Evolutionary conservation across 2,113 vertebrate species (phyloP), one percentile per base, ranked within the genome.

Genomic region (Etheostoma spectabile): DNA sequence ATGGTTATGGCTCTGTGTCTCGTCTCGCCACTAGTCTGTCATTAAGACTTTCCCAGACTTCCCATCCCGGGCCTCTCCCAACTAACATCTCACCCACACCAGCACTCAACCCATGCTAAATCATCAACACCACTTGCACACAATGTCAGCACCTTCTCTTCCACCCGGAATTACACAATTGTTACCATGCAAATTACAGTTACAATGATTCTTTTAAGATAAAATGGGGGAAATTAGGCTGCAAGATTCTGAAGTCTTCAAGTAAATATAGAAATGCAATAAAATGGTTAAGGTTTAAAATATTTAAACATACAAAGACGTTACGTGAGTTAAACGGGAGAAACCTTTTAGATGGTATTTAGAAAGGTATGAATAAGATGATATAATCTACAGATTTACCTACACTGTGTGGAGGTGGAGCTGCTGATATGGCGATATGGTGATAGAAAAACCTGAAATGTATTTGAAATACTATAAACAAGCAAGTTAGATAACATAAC

Each of bases 41-140:
- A 91, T 93, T 92, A 93, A 85, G 86, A 78, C 86, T 87, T 90
- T 91, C 91, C 89, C 92, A 92, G 91, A 93, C 91, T 90, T 91
- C 90, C 92, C 87, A 89, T 92, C 86, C 56, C 45, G 49, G 82
- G 82, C 84, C 88, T 89, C 86, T 88, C 80, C 87, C 90, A 88
- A 79, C 68, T 81, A 35, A 55, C 81, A 74, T 71, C 83, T 82
- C 85, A 67, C 75, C 69, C 86, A 87, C 86, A 81, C 62, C 79
- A 86, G 52, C 77, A 74, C 33, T 76, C 80, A 82, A 62, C 77
- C 0, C 67, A 8, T 42, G 71, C 53, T 59, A 69, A 66, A 68
- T 68, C 68, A 72, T 61, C 80, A 70, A 35, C 71, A 33, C n/a
- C 30, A 5, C 79, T 56, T 8, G 35, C 78, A 61, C 79, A 61